Percentiles rank a stretch among this genome's conserved stretches.
phyloP scores from a whole-genome alignment of 2,888 invertebrate species.

The Zygaena filipendulae region DNA sequence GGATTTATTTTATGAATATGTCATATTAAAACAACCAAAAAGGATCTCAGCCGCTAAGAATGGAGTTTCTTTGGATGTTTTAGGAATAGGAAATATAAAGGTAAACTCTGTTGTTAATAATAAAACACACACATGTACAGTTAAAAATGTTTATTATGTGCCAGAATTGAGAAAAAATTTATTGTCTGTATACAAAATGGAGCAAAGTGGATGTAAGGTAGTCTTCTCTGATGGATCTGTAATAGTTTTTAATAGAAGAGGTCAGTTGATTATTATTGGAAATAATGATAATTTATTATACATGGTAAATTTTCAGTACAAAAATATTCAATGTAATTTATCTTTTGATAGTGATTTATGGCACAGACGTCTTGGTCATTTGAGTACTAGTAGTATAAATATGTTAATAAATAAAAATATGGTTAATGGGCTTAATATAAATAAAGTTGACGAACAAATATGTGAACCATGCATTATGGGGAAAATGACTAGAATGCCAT shows the following conservation, averaged over 20 bases:
- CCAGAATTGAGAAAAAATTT: conserved; percentile 6
- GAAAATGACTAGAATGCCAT: conserved; percentile 9
- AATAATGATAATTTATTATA: conserved; percentile 1
- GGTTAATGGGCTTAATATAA: conserved; percentile 6
- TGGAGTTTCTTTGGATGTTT: background rate
- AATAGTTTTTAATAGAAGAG: conserved; percentile 6
- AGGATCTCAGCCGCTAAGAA: no score
- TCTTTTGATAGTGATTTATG: background rate
- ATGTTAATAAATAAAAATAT: conserved; percentile 1
- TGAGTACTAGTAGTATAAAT: conserved; percentile 1
- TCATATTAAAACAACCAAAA: no score
- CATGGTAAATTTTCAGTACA: conserved; percentile 1
- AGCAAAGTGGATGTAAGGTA: conserved; percentile 4
- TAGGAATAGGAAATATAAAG: no score
- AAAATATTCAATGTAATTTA: no score
- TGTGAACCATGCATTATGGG: conserved; percentile 8
- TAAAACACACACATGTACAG: background rate
- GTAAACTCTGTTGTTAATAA: no score
- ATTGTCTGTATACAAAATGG: conserved; percentile 10
- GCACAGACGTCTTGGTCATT: conserved; percentile 5
- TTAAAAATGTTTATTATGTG: conserved; percentile 8
- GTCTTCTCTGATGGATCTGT: conserved; percentile 7
- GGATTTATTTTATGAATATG: no score
- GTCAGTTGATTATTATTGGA: conserved; percentile 6
- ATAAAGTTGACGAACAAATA: no score